phyloP scores from a whole-genome alignment of 2,888 invertebrate genomes.

The Oscheius sp. region DNA sequence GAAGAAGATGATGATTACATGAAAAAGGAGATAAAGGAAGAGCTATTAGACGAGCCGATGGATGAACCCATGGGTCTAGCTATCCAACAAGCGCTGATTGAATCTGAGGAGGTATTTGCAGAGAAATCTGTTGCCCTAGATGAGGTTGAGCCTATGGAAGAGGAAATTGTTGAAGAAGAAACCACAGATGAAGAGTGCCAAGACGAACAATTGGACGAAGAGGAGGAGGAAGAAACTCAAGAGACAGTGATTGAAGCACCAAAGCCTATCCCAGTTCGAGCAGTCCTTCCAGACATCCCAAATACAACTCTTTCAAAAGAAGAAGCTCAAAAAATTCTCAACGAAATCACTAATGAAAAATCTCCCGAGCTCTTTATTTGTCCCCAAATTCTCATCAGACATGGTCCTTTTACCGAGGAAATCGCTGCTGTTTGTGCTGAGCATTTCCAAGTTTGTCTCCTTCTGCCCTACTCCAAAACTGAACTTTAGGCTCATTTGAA shows the following conservation, averaged over 20 bases:
- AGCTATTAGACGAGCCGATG: no score
- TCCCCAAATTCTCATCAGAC: slow-evolving; percentile 2
- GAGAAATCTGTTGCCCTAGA: no score
- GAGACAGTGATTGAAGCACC: background rate
- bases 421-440: background rate
- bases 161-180: no score
- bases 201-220: no score
- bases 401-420: background rate
- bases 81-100: background rate
- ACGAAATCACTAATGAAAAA: slow-evolving; percentile 6
- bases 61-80: no score
- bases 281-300: no score
- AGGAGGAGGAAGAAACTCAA: no score
- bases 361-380: slow-evolving; percentile 12
- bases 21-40: no score
- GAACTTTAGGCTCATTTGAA: slow-evolving; percentile 41
- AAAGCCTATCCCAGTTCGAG: no score
- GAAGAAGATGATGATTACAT: no score
- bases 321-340: background rate
- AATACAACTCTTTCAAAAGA: background rate
- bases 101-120: no score
- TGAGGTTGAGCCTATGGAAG: background rate
- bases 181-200: no score
- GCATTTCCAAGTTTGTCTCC: background rate
- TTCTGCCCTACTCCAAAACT: background rate